A percentile compares a stretch with the other conserved stretches of the same genome.
Conservation (phyloP, 92 coral and sea anemone genomes). For the Palythoa caribaeorum region DNA sequence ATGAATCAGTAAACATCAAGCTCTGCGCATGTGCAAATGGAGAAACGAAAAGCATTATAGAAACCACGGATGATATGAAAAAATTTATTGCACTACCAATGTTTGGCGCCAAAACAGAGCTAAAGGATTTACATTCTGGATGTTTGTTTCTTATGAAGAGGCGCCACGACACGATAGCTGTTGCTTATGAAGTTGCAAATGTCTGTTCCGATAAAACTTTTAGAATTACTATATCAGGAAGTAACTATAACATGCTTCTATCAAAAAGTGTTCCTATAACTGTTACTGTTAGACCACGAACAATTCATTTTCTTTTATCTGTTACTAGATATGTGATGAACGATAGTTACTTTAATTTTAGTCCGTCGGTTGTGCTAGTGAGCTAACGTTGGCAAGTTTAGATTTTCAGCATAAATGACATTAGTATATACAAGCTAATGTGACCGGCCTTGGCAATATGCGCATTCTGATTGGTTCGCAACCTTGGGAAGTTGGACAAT, state of each 20-base stretch:
- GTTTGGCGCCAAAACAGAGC: constrained; percentile 57
- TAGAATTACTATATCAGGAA: constrained; percentile 31
- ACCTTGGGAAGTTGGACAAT: no score
- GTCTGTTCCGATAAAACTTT: constrained; percentile 53
- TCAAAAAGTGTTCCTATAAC: constrained; percentile 47
- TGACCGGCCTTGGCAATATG: no score
- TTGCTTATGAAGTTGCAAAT: constrained; percentile 57
- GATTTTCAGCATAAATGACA: not conserved
- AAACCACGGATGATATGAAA: constrained; percentile 34
- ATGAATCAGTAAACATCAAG: constrained; percentile 17
- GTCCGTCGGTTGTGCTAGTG: not conserved
- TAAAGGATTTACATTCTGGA: constrained; percentile 47
- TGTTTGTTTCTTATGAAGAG: constrained; percentile 66
- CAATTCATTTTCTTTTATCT: constrained; percentile 58
- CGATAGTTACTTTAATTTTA: constrained; percentile 52
- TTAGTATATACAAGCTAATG: no score
- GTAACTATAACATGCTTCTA: constrained; percentile 32
- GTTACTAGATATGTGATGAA: constrained; percentile 56
- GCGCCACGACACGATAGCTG: constrained; percentile 54
- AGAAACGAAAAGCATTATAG: constrained; percentile 5
- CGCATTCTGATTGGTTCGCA: no score
- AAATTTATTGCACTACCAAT: constrained; percentile 13
- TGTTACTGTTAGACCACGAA: constrained; percentile 57
- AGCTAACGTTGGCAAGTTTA: not conserved
- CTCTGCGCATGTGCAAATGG: constrained; percentile 36